Conservation (phyloP, 2,888 invertebrate genomes). For the Plagodis pulveraria region DNA sequence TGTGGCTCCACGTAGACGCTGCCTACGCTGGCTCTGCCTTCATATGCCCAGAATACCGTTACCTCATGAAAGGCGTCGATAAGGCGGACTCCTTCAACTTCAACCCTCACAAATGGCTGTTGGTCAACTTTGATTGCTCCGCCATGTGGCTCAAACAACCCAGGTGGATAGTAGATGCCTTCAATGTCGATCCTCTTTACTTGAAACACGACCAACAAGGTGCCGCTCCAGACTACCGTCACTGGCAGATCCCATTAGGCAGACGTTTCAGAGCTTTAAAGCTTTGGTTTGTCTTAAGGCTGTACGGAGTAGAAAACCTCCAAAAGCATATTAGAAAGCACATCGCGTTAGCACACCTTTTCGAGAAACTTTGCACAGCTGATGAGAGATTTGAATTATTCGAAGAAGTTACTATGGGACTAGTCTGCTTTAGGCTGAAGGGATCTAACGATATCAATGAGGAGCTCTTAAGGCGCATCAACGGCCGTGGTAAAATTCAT, state of each 20-base stretch:
- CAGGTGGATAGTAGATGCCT: slow-evolving; percentile 95
- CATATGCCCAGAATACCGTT: slow-evolving; percentile 98
- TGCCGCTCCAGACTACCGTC: slow-evolving; percentile 96
- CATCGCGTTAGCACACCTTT: slow-evolving; percentile 93
- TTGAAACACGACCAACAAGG: slow-evolving; percentile 97
- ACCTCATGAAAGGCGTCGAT: slow-evolving; percentile 94
- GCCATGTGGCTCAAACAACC: slow-evolving; percentile 98
- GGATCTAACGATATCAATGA: slow-evolving; percentile 94
- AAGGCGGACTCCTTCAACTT: slow-evolving; percentile 98
- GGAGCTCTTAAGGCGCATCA: slow-evolving; percentile 91
- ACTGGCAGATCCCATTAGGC: slow-evolving; percentile 98
- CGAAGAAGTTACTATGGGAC: slow-evolving; percentile 95
- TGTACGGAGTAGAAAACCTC: slow-evolving; percentile 95
- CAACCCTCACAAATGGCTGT: slow-evolving; percentile 99
- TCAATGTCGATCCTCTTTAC: slow-evolving; percentile 98
- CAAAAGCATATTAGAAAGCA: slow-evolving; percentile 95
- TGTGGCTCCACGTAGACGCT: slow-evolving; percentile 99
- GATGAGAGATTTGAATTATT: slow-evolving; percentile 96
- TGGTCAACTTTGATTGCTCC: slow-evolving; percentile 99
- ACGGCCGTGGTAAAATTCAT: slow-evolving; percentile 95
- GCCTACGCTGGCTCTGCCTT: slow-evolving; percentile 98
- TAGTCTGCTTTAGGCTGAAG: slow-evolving; percentile 98
- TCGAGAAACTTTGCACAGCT: slow-evolving; percentile 89
- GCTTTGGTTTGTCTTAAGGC: slow-evolving; percentile 96
- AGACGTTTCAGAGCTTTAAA: slow-evolving; percentile 96